Percentiles rank a stretch among this genome's conserved stretches.
Evolutionary conservation across 2,797 vertebrate species (phyloP).

Genomic region (Phrynocephalus vlangalii): DNA sequence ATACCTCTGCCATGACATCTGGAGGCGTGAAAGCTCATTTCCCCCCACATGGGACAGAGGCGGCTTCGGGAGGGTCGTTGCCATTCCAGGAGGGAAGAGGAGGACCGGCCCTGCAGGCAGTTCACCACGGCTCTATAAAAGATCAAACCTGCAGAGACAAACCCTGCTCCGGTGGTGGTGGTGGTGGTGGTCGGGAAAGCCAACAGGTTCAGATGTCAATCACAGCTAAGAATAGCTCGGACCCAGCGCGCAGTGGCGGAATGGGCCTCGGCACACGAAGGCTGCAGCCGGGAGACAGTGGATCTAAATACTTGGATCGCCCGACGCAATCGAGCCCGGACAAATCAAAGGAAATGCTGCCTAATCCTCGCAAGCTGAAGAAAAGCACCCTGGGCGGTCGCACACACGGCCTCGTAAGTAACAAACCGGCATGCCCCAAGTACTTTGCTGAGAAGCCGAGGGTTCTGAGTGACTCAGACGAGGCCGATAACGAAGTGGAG

Average conservation of each 20-base stretch:
- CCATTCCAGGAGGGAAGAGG: conserved; percentile 8
- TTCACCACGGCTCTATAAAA: conserved; percentile 68
- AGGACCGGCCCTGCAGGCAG: conserved; percentile 38
- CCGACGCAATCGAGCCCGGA: conserved; percentile 51
- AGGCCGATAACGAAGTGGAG: conserved; percentile 87
- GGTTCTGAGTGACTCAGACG: conserved; percentile 87
- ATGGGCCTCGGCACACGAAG: conserved; percentile 82
- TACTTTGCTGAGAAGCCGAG: conserved; percentile 77
- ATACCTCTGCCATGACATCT: not conserved
- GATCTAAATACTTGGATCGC: conserved; percentile 81
- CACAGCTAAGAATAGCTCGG: conserved; percentile 89
- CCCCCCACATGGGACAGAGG: not conserved
- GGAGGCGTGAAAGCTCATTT: not conserved
- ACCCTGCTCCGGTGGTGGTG: conserved; percentile 70
- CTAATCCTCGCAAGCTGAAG: conserved; percentile 63
- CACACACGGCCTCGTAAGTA: conserved; percentile 47
- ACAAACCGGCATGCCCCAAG: conserved; percentile 57
- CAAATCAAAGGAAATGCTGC: conserved; percentile 49
- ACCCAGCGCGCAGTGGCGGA: conserved; percentile 75
- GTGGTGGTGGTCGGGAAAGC: conserved; percentile 75
- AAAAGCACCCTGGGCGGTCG: conserved; percentile 70
- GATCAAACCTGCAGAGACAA: conserved; percentile 70
- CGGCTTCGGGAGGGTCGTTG: not conserved
- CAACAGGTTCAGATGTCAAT: conserved; percentile 92
- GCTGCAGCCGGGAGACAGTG: conserved; percentile 79